Base-by-base conservation (phyloP, 2,113 vertebrate species). In the Hippolais icterina region DNA sequence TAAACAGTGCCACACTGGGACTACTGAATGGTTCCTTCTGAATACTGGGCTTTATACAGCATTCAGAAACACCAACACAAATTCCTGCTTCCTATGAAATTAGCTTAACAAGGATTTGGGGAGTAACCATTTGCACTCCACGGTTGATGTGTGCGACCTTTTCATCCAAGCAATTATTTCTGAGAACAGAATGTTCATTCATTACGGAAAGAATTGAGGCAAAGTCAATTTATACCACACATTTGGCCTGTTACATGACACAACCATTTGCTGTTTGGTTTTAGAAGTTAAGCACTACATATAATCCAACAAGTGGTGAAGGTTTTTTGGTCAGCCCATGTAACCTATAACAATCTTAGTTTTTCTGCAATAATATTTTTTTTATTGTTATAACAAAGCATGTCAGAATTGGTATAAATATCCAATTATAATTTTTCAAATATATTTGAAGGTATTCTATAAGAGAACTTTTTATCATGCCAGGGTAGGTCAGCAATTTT, bases 141-240 rank as follows among this genome's bases (percentile, higher is more conserved):
- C 7, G 24, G 80, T 11, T 39, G 76, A 90, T 77, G 75, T 90
- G 64, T 92, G 79, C 7, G 47, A 83, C 93, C 83, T 94, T 96
- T 94, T 86, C 75, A 94, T 97, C 83, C 90, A 83, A 86, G 96
- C 87, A 94, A 91, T 97, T 97, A 95, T 93, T 96, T 91, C 74
- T 94, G 94, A 94, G 86, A 96, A 97, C 97, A 98, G 90, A 97
- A 93, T 7, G 5, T 86, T 93, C 95, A 97, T 98, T 98, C 97
- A 97, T 95, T 44, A 68, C 1, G 2, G 81, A 70, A 70, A 90
- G 65, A 94, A 91, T 37, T 64, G 80, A 91, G 44, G 76, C 79
- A 94, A 93, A 88, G 77, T 76, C 28, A 23, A 85, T 83, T 96
- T 95, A 69, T 85, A 66, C 81, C 52, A 76, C 83, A 53, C 88